phyloP scores from a whole-genome alignment of 2,113 vertebrate genomes.

The Ginglymostoma cirratum region DNA sequence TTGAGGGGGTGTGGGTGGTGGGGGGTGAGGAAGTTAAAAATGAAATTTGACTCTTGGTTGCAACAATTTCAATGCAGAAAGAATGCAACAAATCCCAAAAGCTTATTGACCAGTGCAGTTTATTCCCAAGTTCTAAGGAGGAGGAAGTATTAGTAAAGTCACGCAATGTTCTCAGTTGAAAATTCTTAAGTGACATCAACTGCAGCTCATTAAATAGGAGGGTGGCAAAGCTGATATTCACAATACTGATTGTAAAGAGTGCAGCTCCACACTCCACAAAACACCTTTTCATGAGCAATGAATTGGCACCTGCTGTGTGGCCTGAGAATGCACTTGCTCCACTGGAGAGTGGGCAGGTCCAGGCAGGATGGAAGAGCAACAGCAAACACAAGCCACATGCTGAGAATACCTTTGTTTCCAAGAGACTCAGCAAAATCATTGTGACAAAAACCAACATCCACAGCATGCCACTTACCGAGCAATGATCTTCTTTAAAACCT shows the following conservation, averaged over 20 bases:
- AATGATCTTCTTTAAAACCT: conserved; percentile 49
- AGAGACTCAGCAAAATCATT: conserved; percentile 57
- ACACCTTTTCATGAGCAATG: conserved; percentile 50
- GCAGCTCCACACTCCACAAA: conserved; percentile 55
- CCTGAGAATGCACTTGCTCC: conserved; percentile 56
- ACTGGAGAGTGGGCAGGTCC: conserved; percentile 62
- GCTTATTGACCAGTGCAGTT: neutral
- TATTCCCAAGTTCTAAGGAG: conserved; percentile 13
- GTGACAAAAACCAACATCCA: conserved; percentile 60
- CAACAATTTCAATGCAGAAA: conserved; percentile 3
- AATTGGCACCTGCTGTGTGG: conserved; percentile 54
- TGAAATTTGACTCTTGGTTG: conserved; percentile 13
- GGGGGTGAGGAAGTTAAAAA: neutral
- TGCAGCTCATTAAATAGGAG: conserved; percentile 59
- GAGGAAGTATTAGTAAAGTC: conserved; percentile 40
- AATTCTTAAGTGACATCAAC: conserved; percentile 55
- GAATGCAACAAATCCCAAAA: neutral
- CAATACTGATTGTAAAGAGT: conserved; percentile 53
- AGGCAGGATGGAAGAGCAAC: conserved; percentile 50
- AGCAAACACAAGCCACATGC: conserved; percentile 48
- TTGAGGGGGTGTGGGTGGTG: neutral
- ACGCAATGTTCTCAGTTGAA: conserved; percentile 45
- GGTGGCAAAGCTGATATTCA: conserved; percentile 50
- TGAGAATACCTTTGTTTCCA: conserved; percentile 57
- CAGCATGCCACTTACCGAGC: conserved; percentile 52